Conservation (phyloP, 2,113 vertebrate species). For the Sialia sialis region DNA sequence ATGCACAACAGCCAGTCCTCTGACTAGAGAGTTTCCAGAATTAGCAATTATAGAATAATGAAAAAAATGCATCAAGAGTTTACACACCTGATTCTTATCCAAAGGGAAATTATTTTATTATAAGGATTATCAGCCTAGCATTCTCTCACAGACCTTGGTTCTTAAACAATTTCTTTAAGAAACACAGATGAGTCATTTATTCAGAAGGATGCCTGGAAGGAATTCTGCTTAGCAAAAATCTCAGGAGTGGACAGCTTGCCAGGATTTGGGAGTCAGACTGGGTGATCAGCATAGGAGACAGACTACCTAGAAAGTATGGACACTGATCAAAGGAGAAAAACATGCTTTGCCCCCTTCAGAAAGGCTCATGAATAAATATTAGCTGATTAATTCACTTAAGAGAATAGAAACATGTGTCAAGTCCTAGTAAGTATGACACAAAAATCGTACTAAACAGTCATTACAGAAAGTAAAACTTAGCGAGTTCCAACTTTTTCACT, state of each 20-base stretch:
- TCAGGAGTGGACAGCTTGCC: neutral
- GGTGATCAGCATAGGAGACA: neutral
- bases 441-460: neutral
- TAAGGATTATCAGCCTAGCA: neutral
- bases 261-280: neutral
- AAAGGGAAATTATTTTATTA: neutral
- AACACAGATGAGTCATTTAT: neutral
- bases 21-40: neutral
- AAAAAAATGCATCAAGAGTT: neutral
- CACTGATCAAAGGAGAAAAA: constrained; percentile 4
- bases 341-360: neutral
- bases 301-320: neutral
- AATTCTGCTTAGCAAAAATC: neutral
- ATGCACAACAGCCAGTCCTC: neutral
- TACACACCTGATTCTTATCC: neutral
- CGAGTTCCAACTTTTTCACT: neutral
- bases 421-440: neutral
- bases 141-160: neutral
- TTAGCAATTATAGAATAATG: neutral
- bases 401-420: neutral
- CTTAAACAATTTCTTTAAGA: neutral
- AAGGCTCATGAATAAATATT: neutral
- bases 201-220: neutral
- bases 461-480: neutral
- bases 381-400: neutral